Percentiles rank a stretch among this genome's conserved stretches.
Evolutionary conservation across 2,888 invertebrate genomes (phyloP).

Genomic region (Cheilosia grossa): DNA sequence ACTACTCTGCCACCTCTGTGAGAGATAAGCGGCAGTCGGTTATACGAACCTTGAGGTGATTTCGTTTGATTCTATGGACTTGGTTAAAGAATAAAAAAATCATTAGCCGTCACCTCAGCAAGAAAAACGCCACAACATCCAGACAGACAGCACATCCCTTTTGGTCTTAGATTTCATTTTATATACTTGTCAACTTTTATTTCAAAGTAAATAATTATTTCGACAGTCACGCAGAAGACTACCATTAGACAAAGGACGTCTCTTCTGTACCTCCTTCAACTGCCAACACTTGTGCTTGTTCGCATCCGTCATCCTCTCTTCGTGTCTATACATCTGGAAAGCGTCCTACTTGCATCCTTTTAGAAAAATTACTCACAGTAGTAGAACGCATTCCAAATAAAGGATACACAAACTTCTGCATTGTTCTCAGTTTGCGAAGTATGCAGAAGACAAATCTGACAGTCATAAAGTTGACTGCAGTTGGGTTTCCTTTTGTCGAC

Average conservation of each 20-base stretch:
- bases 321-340: background rate
- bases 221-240: background rate
- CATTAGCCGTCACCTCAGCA: too few relatives aligned
- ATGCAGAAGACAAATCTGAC: background rate
- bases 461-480: background rate
- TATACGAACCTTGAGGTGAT: too few relatives aligned
- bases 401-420: background rate
- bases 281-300: background rate
- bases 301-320: background rate
- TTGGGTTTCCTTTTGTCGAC: background rate
- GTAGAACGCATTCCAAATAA: background rate
- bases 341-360: slow-evolving; percentile 2
- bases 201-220: background rate
- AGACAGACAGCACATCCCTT: too few relatives aligned
- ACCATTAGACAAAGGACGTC: background rate
- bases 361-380: background rate
- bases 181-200: background rate
- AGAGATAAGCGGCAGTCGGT: too few relatives aligned
- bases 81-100: too few relatives aligned
- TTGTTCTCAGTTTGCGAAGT: background rate
- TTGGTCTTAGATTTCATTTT: too few relatives aligned
- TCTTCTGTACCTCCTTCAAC: background rate
- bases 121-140: too few relatives aligned
- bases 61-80: too few relatives aligned
- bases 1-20: too few relatives aligned